Conservation (phyloP, 2,888 invertebrate genomes). For the Parnassius apollo region DNA sequence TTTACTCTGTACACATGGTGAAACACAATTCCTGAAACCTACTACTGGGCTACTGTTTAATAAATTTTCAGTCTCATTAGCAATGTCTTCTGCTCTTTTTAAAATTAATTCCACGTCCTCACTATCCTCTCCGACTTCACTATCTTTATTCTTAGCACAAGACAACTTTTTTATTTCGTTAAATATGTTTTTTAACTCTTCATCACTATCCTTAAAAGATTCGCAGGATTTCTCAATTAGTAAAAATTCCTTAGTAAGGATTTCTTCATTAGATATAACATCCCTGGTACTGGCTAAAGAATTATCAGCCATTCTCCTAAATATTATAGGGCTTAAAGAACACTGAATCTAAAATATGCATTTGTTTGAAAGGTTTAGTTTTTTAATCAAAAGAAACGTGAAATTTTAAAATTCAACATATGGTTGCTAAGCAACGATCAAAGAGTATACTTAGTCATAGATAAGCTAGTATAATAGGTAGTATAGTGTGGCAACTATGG, state of each 20-base stretch:
- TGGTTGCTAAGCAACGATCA: conserved; percentile 20
- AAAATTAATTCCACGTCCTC: conserved; percentile 72
- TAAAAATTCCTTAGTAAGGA: conserved; percentile 65
- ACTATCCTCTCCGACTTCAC: conserved; percentile 52
- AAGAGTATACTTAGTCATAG: no score
- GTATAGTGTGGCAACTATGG: no score
- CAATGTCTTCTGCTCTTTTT: conserved; percentile 69
- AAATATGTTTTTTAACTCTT: conserved; percentile 85
- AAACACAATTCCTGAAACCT: conserved; percentile 33
- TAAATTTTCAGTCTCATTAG: conserved; percentile 62
- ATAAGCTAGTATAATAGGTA: no score
- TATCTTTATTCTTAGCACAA: conserved; percentile 46
- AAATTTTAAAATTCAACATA: conserved; percentile 10
- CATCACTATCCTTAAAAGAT: conserved; percentile 70
- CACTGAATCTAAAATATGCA: background rate
- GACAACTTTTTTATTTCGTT: conserved; percentile 84
- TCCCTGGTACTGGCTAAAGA: conserved; percentile 14
- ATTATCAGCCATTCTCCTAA: conserved; percentile 16
- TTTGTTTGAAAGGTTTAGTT: background rate
- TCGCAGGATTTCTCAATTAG: conserved; percentile 68
- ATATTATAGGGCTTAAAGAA: conserved; percentile 3
- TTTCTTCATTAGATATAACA: conserved; percentile 38
- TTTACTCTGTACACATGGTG: conserved; percentile 38
- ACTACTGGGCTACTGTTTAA: conserved; percentile 57
- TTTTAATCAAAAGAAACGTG: background rate